phyloP scores from a whole-genome alignment of 2,113 vertebrate genomes.

The Gymnobelideus leadbeateri region DNA sequence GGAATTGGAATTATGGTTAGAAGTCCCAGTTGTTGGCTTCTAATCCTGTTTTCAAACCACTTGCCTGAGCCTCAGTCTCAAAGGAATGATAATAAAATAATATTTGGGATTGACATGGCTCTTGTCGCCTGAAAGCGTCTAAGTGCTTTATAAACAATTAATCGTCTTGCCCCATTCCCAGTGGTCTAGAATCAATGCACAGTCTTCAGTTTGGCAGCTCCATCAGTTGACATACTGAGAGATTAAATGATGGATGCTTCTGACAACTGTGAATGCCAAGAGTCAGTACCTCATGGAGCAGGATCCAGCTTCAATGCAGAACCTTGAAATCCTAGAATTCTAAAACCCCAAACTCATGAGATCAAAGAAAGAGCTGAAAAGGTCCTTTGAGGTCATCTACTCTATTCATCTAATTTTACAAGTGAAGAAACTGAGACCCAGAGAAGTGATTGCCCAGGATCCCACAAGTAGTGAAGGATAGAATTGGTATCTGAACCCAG shows the following conservation, averaged over 20 bases:
- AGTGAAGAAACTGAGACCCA: background rate
- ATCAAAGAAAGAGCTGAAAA: background rate
- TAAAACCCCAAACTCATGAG: accelerated
- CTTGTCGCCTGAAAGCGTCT: slow-evolving; percentile 77
- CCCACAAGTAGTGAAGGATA: background rate
- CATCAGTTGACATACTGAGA: background rate
- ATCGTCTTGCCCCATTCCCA: slow-evolving; percentile 32
- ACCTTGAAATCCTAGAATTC: accelerated
- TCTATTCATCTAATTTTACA: background rate
- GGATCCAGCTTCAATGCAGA: background rate
- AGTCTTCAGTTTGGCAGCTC: accelerated
- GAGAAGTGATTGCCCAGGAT: background rate
- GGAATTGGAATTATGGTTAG: background rate
- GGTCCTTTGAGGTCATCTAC: background rate
- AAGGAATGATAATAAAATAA: slow-evolving; percentile 71
- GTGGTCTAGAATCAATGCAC: background rate
- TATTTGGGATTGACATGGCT: slow-evolving; percentile 42
- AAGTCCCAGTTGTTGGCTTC: background rate
- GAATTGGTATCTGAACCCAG: background rate
- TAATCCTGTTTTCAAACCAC: slow-evolving; percentile 33
- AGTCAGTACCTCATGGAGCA: background rate
- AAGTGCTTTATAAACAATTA: slow-evolving; percentile 78
- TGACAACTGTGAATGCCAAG: background rate
- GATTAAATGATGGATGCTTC: background rate
- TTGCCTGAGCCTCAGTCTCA: slow-evolving; percentile 46